Conservation (phyloP, 2,888 invertebrate species). For the Sipha maydis region DNA sequence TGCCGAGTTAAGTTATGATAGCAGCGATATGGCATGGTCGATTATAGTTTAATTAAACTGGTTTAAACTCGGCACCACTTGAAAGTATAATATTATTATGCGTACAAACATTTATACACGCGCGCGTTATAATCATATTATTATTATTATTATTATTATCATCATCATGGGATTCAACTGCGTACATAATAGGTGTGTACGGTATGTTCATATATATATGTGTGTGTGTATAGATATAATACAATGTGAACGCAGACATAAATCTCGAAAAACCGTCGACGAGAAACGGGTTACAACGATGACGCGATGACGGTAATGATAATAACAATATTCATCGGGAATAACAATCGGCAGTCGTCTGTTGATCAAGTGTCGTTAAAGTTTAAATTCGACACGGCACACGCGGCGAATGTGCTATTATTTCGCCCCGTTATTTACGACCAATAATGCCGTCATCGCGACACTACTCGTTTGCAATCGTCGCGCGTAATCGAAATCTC, state of each 20-base stretch:
- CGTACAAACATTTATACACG: background rate
- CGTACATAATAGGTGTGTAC: background rate
- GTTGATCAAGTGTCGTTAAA: constrained; percentile 5
- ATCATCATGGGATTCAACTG: background rate
- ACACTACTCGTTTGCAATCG: background rate
- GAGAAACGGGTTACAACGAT: background rate
- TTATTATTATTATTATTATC: background rate
- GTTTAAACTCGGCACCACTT: background rate
- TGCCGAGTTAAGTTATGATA: constrained; percentile 23
- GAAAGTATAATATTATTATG: background rate
- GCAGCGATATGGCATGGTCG: background rate
- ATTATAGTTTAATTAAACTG: constrained; percentile 41
- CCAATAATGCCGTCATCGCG: background rate
- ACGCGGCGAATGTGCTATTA: background rate
- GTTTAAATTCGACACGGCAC: constrained; percentile 21
- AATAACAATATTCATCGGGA: background rate
- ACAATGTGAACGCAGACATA: background rate
- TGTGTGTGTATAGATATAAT: no score
- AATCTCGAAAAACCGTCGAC: constrained; percentile 29
- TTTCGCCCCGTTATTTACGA: background rate
- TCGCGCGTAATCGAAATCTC: background rate
- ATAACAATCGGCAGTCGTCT: background rate
- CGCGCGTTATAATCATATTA: constrained; percentile 24
- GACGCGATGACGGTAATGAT: background rate
- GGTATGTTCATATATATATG: no score